Base-by-base conservation (phyloP, 2,888 invertebrate genomes). In the Vanessa cardui region DNA sequence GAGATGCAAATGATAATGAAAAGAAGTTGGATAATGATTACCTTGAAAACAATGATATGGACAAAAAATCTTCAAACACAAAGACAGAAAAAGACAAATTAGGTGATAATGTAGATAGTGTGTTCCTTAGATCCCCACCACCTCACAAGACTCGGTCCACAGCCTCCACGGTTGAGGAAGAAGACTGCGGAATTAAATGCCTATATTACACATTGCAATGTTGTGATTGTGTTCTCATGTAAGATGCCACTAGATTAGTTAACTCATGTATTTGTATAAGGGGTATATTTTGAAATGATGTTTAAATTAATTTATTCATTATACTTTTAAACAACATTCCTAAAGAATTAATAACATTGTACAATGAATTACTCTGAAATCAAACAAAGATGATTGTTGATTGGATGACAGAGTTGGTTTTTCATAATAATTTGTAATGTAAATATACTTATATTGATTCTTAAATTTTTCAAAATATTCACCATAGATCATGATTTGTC, bases 181-280 rank as follows among this genome's bases (percentile, higher is more conserved):
- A 94, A 71, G 90, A 90, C 61, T 95, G 95, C 76, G 90, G 94
- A 64, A 91, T 95, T 16, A 94, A 94, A 78, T 95, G 95, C 77
- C 86, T 95, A 20, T 95, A 94, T 77, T 94, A 94, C 75, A 93
- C 94, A 2, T 86, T 95, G 76, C 94, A 94, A 79, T 95, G 95
- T 78, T 95, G 95, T 85, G 94, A 95, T 76, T 95, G 95, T 84
- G 91, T 93, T 66, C 77, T 92, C 47, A 88, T 89, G 88, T 92
- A 85, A 85, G 69, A 71, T 76, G 73, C 74, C 74, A 79, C 74
- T 69, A 69, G 33, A 56, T 46, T 66, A 46, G 63, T 49, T 39
- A 18, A 52, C 39, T 33, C 21, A 18, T 20, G 7, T 33, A 31
- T 58, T 45, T 49, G 49, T 47, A n/a, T 50, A n/a, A 52, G 31